Evolutionary conservation across 2,113 vertebrate genomes (phyloP).

Genomic region (Megaleporinus macrocephalus): DNA sequence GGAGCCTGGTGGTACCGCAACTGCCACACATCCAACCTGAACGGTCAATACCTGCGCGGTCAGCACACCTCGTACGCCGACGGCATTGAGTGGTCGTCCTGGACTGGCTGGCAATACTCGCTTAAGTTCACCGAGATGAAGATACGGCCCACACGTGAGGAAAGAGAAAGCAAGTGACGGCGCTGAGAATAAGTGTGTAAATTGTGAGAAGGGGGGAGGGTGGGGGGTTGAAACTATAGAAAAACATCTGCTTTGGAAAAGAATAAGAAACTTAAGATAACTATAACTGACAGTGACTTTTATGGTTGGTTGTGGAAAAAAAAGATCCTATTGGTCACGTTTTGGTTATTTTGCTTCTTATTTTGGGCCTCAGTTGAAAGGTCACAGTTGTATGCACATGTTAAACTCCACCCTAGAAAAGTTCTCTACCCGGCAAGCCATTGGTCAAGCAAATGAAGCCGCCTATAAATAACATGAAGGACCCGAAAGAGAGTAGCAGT

Average conservation of each 20-base stretch:
- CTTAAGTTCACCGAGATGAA: constrained; percentile 99
- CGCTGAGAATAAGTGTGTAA: background rate
- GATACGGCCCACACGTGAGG: constrained; percentile 88
- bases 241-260: constrained; percentile 22
- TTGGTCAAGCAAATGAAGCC: constrained; percentile 74
- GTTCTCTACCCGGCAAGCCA: background rate
- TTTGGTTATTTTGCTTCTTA: constrained; percentile 21
- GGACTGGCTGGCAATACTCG: constrained; percentile 98
- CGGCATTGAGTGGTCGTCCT: constrained; percentile 96
- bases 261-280: background rate
- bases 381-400: constrained; percentile 2
- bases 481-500: constrained; percentile 4
- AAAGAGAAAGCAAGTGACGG: constrained; percentile 80
- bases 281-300: background rate
- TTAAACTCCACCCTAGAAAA: constrained; percentile 21
- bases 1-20: constrained; percentile 99
- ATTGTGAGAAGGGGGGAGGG: background rate
- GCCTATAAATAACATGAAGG: background rate
- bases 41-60: constrained; percentile 93
- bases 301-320: constrained; percentile 10
- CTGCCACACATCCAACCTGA: constrained; percentile 98
- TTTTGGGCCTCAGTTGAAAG: constrained; percentile 21
- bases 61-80: constrained; percentile 96
- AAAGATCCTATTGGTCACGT: constrained; percentile 15
- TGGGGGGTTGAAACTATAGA: background rate